phyloP scores from a whole-genome alignment of 2,113 vertebrate genomes.

The Corapipo altera region DNA sequence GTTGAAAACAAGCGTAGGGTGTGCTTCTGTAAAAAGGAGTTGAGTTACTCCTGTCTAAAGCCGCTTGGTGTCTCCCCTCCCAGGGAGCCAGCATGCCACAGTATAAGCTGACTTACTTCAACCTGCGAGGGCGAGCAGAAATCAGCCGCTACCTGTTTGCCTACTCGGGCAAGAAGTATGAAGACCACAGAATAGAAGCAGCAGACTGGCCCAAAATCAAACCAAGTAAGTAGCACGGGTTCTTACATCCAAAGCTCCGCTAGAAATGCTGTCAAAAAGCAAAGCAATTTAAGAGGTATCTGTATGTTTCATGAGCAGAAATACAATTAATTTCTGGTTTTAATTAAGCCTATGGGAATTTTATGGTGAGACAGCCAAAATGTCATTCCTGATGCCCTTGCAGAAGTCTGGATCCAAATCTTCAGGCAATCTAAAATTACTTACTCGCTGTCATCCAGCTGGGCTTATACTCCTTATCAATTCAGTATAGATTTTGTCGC shows the following conservation, averaged over 20 bases:
- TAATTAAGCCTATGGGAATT: not conserved
- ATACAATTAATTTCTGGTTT: not conserved
- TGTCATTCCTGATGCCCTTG: not conserved
- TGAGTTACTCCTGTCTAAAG: not conserved
- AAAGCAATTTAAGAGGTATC: not conserved
- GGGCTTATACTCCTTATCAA: not conserved
- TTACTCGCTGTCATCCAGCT: not conserved
- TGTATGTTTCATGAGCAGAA: not conserved
- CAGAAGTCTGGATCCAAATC: fast-evolving
- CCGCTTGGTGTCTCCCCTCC: not conserved
- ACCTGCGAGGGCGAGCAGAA: conserved; percentile 79
- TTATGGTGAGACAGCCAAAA: not conserved
- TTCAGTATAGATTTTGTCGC: not conserved
- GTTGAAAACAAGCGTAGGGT: not conserved
- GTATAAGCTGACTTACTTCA: conserved; percentile 81
- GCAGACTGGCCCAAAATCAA: conserved; percentile 77
- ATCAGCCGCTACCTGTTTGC: conserved; percentile 80
- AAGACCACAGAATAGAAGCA: conserved; percentile 76
- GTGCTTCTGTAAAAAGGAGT: not conserved
- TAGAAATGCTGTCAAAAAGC: not conserved
- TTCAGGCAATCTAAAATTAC: not conserved
- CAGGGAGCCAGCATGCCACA: conserved; percentile 67
- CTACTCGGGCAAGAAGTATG: conserved; percentile 71
- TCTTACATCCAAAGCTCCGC: fast-evolving
- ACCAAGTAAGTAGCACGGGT: conserved; percentile 67